Evolutionary conservation across 2,113 vertebrate species (phyloP), one percentile per base, ranked within the genome.

Genomic region (Hemiprocne comata): DNA sequence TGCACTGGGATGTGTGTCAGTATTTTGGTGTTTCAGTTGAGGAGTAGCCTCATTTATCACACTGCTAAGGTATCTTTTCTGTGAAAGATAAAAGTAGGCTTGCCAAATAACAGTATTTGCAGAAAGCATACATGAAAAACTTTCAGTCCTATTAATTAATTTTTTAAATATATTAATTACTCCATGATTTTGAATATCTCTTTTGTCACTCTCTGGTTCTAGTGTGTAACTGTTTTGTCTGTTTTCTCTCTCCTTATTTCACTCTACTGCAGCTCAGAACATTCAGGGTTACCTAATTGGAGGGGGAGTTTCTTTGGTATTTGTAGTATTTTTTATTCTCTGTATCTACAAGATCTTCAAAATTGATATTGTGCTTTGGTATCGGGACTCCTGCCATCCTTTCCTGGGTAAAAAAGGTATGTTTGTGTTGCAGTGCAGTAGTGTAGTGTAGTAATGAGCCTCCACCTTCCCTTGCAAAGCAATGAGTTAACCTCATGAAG

Each of bases 311-410:
- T 92, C 93, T n/a, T 31, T 98, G 72, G 78, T 85, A 5, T 51
- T 98, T 71, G 66, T 98, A 17, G 97, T 98, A 14, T 76, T 98
- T 46, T 70, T 83, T 75, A 93, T 80, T 61, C 66, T 98, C 26
- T 76, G 92, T 79, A 46, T 98, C 80, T 99, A 98, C 96, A 98
- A 98, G 78, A 55, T 97, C 82, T 99, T 99, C 96, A 99, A 98
- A 95, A 95, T 99, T 53, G 99, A 99, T 78, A 98, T 99, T n/a
- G 98, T 98, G 57, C 98, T 99, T 91, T 99, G 98, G 96, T 98
- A 98, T 95, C 98, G 99, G 70, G 97, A 96, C 70, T 95, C 85
- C 20, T 99, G 98, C 94, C 96, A 95, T n/a, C 90, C 89, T 87
- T 92, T 99, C 87, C 97, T 99, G 48, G 38, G 78, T 13, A 75